These are phyloP conservation scores for Laothoe populi DNA, from an alignment of 2,888 invertebrate genomes.

Conservation along the genomic window DNA sequence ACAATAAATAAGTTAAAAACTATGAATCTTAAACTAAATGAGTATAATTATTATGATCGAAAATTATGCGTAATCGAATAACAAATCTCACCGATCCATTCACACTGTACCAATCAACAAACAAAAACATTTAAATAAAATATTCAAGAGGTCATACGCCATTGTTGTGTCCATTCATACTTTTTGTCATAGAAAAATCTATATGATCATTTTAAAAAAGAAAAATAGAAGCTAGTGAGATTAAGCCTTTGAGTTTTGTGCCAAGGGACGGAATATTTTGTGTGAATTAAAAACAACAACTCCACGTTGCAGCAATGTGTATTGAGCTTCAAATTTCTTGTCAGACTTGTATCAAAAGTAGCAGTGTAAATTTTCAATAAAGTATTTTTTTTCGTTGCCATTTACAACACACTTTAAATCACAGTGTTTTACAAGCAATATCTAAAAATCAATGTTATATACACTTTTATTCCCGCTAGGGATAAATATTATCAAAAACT, in stretches of 20 bases:
- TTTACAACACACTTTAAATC: conserved; percentile 74
- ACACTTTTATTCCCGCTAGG: conserved; percentile 64
- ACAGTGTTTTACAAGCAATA: conserved; percentile 59
- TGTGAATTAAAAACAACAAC: conserved; percentile 39
- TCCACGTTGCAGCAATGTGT: conserved; percentile 14
- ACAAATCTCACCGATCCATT: conserved; percentile 13
- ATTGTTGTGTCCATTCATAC: conserved; percentile 55
- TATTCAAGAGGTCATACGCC: conserved; percentile 39
- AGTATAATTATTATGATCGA: conserved; percentile 81
- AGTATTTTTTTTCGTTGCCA: conserved; percentile 61
- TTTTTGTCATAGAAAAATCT: conserved; percentile 52
- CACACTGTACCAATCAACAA: conserved; percentile 17
- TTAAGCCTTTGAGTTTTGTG: conserved; percentile 64
- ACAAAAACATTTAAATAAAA: conserved; percentile 36
- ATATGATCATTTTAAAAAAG: conserved; percentile 51
- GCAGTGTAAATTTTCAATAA: conserved; percentile 7
- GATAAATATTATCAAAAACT: conserved; percentile 56
- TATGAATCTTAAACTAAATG: conserved; percentile 72
- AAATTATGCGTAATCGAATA: conserved; percentile 57
- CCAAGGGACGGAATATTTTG: conserved; percentile 72
- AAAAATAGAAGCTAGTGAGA: conserved; percentile 61
- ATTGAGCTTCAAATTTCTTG: conserved; percentile 25
- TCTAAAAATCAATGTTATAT: conserved; percentile 60
- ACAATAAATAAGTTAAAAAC: conserved; percentile 78
- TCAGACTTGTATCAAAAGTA: conserved; percentile 26